Base-by-base conservation (phyloP, 2,113 vertebrate genomes). In the Atherinomorus stipes region DNA sequence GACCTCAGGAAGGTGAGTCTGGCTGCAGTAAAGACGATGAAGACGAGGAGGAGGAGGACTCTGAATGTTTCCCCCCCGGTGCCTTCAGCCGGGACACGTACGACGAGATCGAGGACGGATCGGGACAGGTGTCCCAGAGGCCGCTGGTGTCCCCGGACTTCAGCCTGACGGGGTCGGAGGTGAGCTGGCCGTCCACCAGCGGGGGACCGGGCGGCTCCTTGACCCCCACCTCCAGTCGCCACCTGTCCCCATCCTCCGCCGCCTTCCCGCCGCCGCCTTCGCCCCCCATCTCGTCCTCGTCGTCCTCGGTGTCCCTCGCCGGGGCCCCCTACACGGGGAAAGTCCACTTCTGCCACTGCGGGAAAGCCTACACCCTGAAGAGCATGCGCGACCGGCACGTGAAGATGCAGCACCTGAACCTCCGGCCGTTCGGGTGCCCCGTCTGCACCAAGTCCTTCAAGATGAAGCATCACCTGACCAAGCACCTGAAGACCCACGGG, bases 391-490 rank as follows among this genome's bases (percentile, higher is more conserved):
- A 95, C 85, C 93, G 94, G 0, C 94, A 95, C 64, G 94, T 95
- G 52, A 95, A 95, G 80, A 95, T 95, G 94, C 94, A 94, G 88
- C 94, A 95, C 69, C 91, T 95, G 4, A 94, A 95, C 49, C 88
- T 95, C 23, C 90, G 94, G 18, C 94, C 94, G 0, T 95, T 95
- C 26, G 88, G 89, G 58, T 95, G 94, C 50, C 94, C 93, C 0
- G 93, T 95, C 11, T 95, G 94, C 83, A 90, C 91, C 54, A 95
- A 95, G 81, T 94, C 91, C 68, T 95, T 95, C 73, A 95, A 95
- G 80, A 95, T 95, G 94, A 95, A 95, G 85, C 94, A 95, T 78
- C 94, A 95, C 28, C 92, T 95, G 1, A 94, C 94, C 59, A 94
- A 95, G 77, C 94, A 95, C 90, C 93, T 95, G 5, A 95, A 95